phyloP scores from a whole-genome alignment of 2,113 vertebrate species.

The Anoplopoma fimbria region DNA sequence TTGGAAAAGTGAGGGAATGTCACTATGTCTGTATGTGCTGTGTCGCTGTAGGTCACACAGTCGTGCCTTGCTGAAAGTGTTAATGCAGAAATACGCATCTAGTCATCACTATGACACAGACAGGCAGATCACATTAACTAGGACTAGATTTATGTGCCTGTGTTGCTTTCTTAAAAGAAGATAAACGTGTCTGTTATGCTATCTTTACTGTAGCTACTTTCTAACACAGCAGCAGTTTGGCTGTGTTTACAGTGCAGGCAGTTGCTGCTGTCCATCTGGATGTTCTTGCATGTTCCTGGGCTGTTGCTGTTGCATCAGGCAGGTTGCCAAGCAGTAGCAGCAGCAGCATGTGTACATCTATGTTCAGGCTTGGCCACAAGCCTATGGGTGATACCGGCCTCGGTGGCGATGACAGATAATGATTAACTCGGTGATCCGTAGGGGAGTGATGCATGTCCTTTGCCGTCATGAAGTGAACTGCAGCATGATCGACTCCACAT shows the following conservation, averaged over 20 bases:
- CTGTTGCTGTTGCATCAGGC: slow-evolving; percentile 66
- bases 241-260: slow-evolving; percentile 43
- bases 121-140: neutral
- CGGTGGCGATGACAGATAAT: neutral
- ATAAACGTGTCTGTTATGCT: neutral
- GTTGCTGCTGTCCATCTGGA: slow-evolving; percentile 44
- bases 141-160: slow-evolving; percentile 3
- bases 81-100: neutral
- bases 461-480: neutral
- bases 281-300: slow-evolving; percentile 48
- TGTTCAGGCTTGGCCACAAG: slow-evolving; percentile 33
- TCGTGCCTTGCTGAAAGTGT: neutral
- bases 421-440: neutral
- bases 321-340: slow-evolving; percentile 67
- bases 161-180: neutral
- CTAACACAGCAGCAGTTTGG: slow-evolving; percentile 34
- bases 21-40: slow-evolving; percentile 8
- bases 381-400: neutral
- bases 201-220: slow-evolving; percentile 12
- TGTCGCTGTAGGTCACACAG: neutral
- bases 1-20: slow-evolving; percentile 16
- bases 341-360: slow-evolving; percentile 42
- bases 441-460: neutral
- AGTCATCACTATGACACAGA: neutral
- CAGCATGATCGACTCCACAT: neutral